These are phyloP conservation scores for Panthera uncia DNA, from an alignment of 2,113 vertebrate species.

Conservation along the genomic window DNA sequence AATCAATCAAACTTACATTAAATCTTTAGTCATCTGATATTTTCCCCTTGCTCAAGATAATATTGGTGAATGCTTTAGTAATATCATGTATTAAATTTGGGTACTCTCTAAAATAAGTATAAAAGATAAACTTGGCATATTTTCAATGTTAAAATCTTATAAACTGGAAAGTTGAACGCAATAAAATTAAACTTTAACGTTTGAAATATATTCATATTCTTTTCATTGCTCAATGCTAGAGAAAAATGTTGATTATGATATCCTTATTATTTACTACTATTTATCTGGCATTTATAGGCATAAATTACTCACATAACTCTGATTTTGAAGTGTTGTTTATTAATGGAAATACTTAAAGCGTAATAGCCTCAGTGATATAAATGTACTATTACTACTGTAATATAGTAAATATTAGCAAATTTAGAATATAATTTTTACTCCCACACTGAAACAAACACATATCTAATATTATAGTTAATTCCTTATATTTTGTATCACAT, in stretches of 20 bases:
- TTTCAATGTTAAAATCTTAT: background rate
- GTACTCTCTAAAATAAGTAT: background rate
- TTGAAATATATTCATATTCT: background rate
- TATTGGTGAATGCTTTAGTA: background rate
- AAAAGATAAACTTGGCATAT: background rate
- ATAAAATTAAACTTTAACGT: background rate
- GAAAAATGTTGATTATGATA: background rate
- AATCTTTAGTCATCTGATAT: background rate
- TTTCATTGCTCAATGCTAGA: background rate
- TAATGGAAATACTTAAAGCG: background rate
- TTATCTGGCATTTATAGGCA: background rate
- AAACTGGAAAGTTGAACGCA: background rate
- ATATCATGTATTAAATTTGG: background rate
- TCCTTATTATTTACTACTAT: background rate
- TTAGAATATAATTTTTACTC: background rate
- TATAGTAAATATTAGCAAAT: background rate
- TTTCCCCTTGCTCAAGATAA: background rate
- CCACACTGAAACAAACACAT: background rate
- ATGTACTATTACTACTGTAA: no score
- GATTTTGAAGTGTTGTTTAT: background rate
- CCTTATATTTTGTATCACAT: background rate
- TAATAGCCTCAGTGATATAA: background rate
- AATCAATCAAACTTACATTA: background rate
- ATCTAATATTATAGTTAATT: background rate
- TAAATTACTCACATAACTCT: background rate